Evolutionary conservation across 2,113 vertebrate genomes (phyloP).

Genomic region (Rhinoptilus africanus): DNA sequence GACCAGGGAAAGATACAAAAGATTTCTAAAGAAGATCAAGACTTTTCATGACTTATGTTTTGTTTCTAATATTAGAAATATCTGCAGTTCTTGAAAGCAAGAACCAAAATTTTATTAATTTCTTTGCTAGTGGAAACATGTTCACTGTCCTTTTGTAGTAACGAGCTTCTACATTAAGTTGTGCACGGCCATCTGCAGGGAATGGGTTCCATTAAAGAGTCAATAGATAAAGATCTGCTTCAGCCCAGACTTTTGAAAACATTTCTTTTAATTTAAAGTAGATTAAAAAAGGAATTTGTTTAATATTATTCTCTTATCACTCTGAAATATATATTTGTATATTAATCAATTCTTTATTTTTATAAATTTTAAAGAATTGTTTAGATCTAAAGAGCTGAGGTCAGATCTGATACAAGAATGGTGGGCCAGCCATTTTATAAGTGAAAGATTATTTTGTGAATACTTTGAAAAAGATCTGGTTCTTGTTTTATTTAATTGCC

Average conservation of each 20-base stretch:
- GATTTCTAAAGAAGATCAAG: constrained; percentile 54
- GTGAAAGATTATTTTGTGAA: constrained; percentile 32
- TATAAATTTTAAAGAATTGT: constrained; percentile 39
- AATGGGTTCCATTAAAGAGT: constrained; percentile 55
- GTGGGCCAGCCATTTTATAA: neutral
- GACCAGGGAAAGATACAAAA: constrained; percentile 36
- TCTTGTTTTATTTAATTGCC: constrained; percentile 34
- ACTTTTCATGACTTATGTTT: constrained; percentile 31
- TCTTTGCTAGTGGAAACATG: constrained; percentile 53
- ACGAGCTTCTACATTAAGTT: constrained; percentile 46
- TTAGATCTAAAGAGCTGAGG: constrained; percentile 48
- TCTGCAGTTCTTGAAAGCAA: constrained; percentile 46
- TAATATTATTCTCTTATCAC: constrained; percentile 51
- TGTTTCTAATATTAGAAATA: constrained; percentile 55
- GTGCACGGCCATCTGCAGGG: constrained; percentile 31
- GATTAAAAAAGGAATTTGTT: constrained; percentile 55
- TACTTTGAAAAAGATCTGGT: constrained; percentile 31
- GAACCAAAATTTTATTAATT: constrained; percentile 43
- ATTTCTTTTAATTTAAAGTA: constrained; percentile 66
- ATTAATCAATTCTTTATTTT: constrained; percentile 67
- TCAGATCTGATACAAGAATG: constrained; percentile 43
- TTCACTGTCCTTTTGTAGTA: constrained; percentile 41
- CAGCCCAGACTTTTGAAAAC: constrained; percentile 45
- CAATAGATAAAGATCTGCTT: constrained; percentile 55
- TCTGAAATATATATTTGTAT: constrained; percentile 60